Percentiles rank a stretch among this genome's conserved stretches.
phyloP scores from a whole-genome alignment of 1,140 invertebrate species.

The Diuraphis noxia region DNA sequence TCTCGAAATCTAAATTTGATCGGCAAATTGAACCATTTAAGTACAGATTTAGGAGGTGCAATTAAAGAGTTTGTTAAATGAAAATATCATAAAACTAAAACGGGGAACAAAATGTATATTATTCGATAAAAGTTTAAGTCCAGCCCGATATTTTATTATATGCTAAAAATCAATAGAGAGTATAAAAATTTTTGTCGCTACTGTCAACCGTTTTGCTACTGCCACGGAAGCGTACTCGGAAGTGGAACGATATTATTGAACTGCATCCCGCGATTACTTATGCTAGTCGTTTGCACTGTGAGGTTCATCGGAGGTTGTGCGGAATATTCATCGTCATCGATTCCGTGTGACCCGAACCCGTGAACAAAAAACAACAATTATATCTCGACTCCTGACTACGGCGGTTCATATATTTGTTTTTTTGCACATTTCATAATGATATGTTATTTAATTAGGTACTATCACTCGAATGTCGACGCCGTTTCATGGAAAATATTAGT shows the following conservation, averaged over 20 bases:
- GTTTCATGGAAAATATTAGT: not conserved
- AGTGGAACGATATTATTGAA: slow-evolving; percentile 5
- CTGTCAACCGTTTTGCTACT: not conserved
- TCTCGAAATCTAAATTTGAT: not conserved
- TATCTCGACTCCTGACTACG: not conserved
- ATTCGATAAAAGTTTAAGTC: not conserved
- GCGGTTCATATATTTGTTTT: not conserved
- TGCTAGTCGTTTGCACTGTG: not conserved
- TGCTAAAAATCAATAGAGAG: not conserved
- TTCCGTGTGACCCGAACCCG: not conserved
- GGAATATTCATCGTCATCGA: not conserved
- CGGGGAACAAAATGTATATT: not conserved
- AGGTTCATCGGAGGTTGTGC: not conserved
- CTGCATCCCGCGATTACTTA: not conserved
- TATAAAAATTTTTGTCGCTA: not conserved
- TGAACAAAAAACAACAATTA: not conserved
- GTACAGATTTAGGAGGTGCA: not conserved
- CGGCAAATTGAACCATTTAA: not conserved
- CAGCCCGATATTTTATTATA: not conserved
- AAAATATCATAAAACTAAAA: not conserved
- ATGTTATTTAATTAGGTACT: not conserved
- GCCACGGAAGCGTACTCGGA: not conserved
- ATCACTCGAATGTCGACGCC: not conserved
- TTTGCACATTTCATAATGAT: too few species aligned
- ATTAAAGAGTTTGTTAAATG: not conserved